Evolutionary conservation across 2,113 vertebrate genomes (phyloP).

Genomic region (Bos taurus): ARS-UCD2.0 NC_037331.1:69553501-69554000

Average conservation of each 20-base stretch:
- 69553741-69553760: neutral
- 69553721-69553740: neutral
- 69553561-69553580: neutral
- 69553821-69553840: neutral
- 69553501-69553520: neutral
- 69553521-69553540: neutral
- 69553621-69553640: neutral
- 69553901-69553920: neutral
- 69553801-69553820: neutral
- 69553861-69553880: neutral
- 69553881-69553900: neutral
- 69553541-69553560: neutral
- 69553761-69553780: neutral
- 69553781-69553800: neutral
- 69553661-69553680: neutral
- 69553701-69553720: neutral
- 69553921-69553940: neutral
- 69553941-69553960: neutral
- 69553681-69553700: neutral
- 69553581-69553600: neutral
- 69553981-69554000: neutral
- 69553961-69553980: neutral
- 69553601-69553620: neutral
- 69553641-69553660: neutral
- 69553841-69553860: conserved; percentile 13